Evolutionary conservation across 2,797 vertebrate genomes (phyloP).

Genomic region (Hylomyscus alleni): DNA sequence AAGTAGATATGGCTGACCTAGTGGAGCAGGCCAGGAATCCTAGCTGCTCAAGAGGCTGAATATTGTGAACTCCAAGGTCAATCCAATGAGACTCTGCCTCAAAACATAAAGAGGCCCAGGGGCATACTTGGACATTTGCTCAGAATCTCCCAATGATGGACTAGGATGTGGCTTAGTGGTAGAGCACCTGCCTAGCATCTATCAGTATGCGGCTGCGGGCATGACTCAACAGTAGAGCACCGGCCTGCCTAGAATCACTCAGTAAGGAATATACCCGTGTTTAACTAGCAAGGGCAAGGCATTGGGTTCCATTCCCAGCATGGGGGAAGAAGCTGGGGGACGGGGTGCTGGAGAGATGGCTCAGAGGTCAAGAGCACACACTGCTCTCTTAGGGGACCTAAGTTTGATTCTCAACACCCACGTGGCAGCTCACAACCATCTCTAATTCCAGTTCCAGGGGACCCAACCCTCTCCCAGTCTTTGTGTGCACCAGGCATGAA

Average conservation of each 20-base stretch:
- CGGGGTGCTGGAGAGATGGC: not conserved
- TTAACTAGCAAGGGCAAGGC: not conserved
- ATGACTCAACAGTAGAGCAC: not conserved
- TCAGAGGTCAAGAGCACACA: not conserved
- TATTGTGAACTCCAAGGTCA: not conserved
- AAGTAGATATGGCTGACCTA: too few relatives aligned
- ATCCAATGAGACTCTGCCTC: not conserved
- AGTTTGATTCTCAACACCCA: not conserved
- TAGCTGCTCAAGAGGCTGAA: not conserved
- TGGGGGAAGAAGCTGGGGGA: not conserved
- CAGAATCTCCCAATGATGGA: not conserved
- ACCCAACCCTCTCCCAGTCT: not conserved
- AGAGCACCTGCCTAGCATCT: not conserved
- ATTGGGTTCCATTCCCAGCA: not conserved
- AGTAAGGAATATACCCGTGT: not conserved
- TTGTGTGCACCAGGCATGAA: not conserved
- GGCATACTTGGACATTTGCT: not conserved
- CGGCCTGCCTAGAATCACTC: not conserved
- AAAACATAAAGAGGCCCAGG: not conserved
- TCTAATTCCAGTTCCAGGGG: not conserved
- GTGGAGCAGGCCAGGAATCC: not conserved
- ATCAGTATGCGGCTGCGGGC: not conserved
- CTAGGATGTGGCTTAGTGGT: not conserved
- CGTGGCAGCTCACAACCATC: not conserved
- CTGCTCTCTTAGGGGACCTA: not conserved